Percentiles rank a stretch among this genome's conserved stretches.
These are phyloP conservation scores for Pantherophis vulpinus DNA, from an alignment of 2,797 vertebrate species.

Conservation along the genomic window DNA sequence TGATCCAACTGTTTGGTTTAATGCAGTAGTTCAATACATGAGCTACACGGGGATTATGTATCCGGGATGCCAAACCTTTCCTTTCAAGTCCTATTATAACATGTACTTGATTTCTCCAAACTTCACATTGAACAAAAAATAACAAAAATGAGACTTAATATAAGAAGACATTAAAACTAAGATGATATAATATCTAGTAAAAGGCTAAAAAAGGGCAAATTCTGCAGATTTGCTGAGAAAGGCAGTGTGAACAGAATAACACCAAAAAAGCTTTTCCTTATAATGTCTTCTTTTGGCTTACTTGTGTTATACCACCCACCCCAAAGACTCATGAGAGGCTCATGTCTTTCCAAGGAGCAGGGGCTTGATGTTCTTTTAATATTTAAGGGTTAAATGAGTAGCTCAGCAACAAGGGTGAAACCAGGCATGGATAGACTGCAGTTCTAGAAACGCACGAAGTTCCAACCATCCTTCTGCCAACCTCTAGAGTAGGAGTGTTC, in stretches of 20 bases:
- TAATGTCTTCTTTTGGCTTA: neutral
- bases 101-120: neutral
- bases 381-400: neutral
- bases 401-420: neutral
- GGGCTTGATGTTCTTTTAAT: neutral
- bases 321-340: neutral
- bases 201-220: neutral
- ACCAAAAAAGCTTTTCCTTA: neutral
- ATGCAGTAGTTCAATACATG: neutral
- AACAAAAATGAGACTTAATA: neutral
- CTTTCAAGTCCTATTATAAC: neutral
- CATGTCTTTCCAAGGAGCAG: neutral
- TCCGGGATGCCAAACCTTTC: neutral
- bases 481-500: too few species aligned
- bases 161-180: neutral
- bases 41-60: neutral
- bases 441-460: neutral
- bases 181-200: neutral
- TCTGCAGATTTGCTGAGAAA: neutral
- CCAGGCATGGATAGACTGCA: neutral
- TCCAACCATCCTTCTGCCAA: neutral
- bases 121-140: neutral
- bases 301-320: neutral
- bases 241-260: neutral
- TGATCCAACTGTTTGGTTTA: neutral